These are phyloP conservation scores for Ormia ochracea DNA, from an alignment of 2,888 invertebrate species.

Conservation along the genomic window DNA sequence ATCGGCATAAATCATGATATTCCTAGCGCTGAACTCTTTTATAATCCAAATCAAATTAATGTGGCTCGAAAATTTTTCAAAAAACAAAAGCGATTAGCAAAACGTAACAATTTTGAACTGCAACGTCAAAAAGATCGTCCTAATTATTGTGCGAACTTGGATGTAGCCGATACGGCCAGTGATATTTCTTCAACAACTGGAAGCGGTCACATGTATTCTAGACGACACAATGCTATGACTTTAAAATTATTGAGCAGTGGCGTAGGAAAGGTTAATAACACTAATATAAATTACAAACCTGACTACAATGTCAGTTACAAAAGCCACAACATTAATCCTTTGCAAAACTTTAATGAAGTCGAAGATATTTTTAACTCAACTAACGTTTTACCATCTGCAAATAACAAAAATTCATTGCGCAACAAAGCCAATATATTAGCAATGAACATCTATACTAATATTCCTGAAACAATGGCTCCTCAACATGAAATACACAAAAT, in stretches of 20 bases:
- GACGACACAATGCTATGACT: slow-evolving; percentile 74
- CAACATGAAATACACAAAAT: slow-evolving; percentile 79
- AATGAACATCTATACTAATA: slow-evolving; percentile 82
- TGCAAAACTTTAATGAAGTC: slow-evolving; percentile 34
- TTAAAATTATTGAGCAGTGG: slow-evolving; percentile 80
- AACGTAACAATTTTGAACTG: slow-evolving; percentile 83
- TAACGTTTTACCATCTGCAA: background rate
- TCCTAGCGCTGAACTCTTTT: slow-evolving; percentile 87
- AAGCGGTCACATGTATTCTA: slow-evolving; percentile 76
- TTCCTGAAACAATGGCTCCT: slow-evolving; percentile 81
- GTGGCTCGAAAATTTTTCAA: slow-evolving; percentile 95
- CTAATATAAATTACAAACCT: slow-evolving; percentile 82
- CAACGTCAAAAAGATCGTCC: slow-evolving; percentile 78
- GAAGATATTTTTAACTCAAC: slow-evolving; percentile 42
- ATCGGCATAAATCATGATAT: slow-evolving; percentile 68
- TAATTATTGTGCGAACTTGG: slow-evolving; percentile 58
- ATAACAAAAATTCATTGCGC: slow-evolving; percentile 29
- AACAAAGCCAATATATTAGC: slow-evolving; percentile 69
- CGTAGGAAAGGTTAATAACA: slow-evolving; percentile 88
- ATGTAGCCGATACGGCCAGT: slow-evolving; percentile 77
- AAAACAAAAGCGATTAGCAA: slow-evolving; percentile 86
- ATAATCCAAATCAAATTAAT: slow-evolving; percentile 95
- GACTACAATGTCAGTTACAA: slow-evolving; percentile 48
- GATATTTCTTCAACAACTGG: slow-evolving; percentile 78
- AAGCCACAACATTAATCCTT: slow-evolving; percentile 30